These are phyloP conservation scores for Phoxinus dragarum DNA, from an alignment of 2,797 vertebrate species.

Conservation along the genomic window DNA sequence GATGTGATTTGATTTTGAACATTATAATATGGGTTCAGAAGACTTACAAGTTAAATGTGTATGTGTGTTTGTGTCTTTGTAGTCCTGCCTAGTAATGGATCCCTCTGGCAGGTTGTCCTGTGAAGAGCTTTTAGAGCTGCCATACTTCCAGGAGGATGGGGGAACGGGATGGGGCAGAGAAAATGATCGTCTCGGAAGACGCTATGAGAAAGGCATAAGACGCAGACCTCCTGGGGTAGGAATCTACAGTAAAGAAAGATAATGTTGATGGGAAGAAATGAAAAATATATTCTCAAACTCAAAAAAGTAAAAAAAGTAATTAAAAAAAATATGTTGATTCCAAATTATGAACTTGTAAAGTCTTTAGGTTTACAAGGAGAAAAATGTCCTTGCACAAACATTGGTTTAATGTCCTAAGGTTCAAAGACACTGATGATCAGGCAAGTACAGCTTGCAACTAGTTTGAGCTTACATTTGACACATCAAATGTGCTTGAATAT, in stretches of 20 bases:
- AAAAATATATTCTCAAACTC: background rate
- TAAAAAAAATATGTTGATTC: no score
- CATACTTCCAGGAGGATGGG: slow-evolving; percentile 83
- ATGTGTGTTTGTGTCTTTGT: slow-evolving; percentile 38
- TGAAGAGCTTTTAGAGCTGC: slow-evolving; percentile 83
- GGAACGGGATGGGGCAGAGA: slow-evolving; percentile 74
- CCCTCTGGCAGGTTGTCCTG: slow-evolving; percentile 83
- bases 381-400: background rate
- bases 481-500: background rate
- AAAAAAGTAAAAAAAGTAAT: no score
- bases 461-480: background rate
- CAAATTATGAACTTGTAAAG: background rate
- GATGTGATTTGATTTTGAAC: background rate
- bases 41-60: background rate
- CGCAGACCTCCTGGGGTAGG: slow-evolving; percentile 76
- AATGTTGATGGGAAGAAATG: background rate
- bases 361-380: background rate
- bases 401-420: background rate
- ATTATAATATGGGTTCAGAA: background rate
- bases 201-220: slow-evolving; percentile 75
- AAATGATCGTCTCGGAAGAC: slow-evolving; percentile 70
- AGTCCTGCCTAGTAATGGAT: slow-evolving; percentile 89
- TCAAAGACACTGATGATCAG: background rate
- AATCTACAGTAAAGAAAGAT: background rate
- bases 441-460: background rate